A percentile compares a stretch with the other conserved stretches of the same genome.
Evolutionary conservation across 2,888 invertebrate genomes (phyloP).

Genomic region (Monopis laevigella): DNA sequence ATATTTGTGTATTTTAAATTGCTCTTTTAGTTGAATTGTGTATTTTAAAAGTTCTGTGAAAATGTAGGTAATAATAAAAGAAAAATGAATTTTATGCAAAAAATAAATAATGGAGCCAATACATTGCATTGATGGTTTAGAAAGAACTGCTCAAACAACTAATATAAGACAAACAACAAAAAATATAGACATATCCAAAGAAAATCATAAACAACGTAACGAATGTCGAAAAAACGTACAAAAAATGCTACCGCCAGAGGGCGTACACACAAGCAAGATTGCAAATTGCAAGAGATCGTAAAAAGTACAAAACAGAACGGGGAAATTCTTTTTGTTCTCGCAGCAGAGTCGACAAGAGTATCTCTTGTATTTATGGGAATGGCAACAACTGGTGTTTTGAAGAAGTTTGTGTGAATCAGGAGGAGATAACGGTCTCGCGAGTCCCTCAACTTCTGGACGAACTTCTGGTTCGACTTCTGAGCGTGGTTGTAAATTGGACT

Average conservation of each 20-base stretch:
- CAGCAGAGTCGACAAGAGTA: too few relatives aligned
- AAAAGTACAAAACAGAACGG: neutral
- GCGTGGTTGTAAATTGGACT: too few relatives aligned
- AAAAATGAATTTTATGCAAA: too few relatives aligned
- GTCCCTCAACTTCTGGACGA: neutral
- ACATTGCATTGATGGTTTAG: too few relatives aligned
- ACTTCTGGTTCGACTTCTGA: neutral
- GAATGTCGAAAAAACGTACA: neutral
- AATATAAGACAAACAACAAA: too few relatives aligned
- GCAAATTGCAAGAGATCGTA: neutral
- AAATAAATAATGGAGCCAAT: too few relatives aligned
- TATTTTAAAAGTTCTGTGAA: too few relatives aligned
- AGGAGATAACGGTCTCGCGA: neutral
- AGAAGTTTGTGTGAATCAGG: conserved; percentile 1
- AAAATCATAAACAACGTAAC: neutral
- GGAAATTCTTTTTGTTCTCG: neutral
- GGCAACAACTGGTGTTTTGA: conserved; percentile 8
- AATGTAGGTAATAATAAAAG: too few relatives aligned
- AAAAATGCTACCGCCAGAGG: neutral
- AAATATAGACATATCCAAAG: neutral
- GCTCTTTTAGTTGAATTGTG: too few relatives aligned
- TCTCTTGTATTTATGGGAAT: conserved; percentile 9
- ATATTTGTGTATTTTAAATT: too few relatives aligned
- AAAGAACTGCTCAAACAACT: too few relatives aligned
- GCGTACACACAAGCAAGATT: conserved; percentile 1